phyloP scores from a whole-genome alignment of 2,797 vertebrate genomes.

The Rhynchonycteris naso region DNA sequence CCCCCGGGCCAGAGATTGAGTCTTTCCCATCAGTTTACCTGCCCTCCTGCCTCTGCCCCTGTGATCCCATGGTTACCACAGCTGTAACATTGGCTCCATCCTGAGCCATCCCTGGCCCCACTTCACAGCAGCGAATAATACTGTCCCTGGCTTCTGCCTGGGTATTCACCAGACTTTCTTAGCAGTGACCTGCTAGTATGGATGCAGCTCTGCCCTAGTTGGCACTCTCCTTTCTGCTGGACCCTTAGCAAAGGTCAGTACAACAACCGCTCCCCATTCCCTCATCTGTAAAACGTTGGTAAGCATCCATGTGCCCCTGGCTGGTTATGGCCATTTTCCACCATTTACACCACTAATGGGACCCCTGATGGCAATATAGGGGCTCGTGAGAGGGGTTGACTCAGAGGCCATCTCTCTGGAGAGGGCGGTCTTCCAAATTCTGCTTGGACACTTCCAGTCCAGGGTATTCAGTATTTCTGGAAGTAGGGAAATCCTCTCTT shows the following conservation, averaged over 20 bases:
- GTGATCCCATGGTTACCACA: background rate
- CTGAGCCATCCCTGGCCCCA: background rate
- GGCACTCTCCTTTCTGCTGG: background rate
- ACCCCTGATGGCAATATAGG: background rate
- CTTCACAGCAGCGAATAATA: background rate
- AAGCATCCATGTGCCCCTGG: background rate
- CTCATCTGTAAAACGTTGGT: no score
- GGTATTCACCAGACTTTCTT: background rate
- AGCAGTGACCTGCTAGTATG: background rate
- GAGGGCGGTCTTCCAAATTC: background rate
- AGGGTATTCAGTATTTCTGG: background rate
- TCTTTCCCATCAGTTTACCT: background rate
- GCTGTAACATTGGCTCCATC: background rate
- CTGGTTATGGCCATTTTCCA: background rate
- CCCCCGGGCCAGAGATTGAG: background rate
- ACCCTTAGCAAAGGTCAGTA: background rate
- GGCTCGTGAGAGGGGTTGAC: background rate
- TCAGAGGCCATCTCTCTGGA: background rate
- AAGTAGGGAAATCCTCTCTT: background rate
- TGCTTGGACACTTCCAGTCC: background rate
- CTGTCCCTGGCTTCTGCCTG: background rate
- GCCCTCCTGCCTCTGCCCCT: background rate
- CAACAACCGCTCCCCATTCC: background rate
- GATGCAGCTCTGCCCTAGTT: background rate
- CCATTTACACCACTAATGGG: background rate